Percentiles rank a stretch among this genome's conserved stretches.
Evolutionary conservation across 2,888 invertebrate species (phyloP).

Genomic region (Synanthedon formicaeformis): DNA sequence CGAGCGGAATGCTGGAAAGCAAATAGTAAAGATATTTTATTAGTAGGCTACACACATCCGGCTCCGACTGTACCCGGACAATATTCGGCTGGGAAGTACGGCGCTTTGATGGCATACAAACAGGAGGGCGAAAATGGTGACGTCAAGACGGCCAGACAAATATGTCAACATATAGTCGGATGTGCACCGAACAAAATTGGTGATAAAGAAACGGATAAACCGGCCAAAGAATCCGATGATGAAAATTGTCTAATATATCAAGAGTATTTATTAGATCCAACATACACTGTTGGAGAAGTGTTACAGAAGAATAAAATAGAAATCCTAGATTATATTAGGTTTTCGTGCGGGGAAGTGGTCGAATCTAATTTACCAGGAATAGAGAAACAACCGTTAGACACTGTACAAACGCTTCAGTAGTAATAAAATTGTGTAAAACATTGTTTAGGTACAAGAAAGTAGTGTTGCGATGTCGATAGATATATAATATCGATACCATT

Average conservation of each 20-base stretch:
- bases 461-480: no score
- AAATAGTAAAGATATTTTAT: slow-evolving; percentile 46
- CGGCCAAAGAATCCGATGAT: slow-evolving; percentile 75
- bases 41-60: slow-evolving; percentile 86
- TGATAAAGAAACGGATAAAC: slow-evolving; percentile 71
- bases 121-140: slow-evolving; percentile 45
- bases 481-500: no score
- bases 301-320: slow-evolving; percentile 74
- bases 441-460: no score
- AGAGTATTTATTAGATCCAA: slow-evolving; percentile 86
- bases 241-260: slow-evolving; percentile 87
- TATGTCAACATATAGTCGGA: slow-evolving; percentile 95
- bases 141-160: slow-evolving; percentile 77
- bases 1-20: slow-evolving; percentile 83
- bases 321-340: slow-evolving; percentile 85
- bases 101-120: slow-evolving; percentile 82
- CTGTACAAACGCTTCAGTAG: slow-evolving; percentile 72
- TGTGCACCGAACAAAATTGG: slow-evolving; percentile 86
- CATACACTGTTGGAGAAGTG: slow-evolving; percentile 78
- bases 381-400: slow-evolving; percentile 66
- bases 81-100: slow-evolving; percentile 84
- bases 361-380: slow-evolving; percentile 52
- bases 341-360: slow-evolving; percentile 84
- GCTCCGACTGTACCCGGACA: slow-evolving; percentile 60
- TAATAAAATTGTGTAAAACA: no score